Evolutionary conservation across 2,113 vertebrate species (phyloP).

Genomic region (Alouatta palliata): DNA sequence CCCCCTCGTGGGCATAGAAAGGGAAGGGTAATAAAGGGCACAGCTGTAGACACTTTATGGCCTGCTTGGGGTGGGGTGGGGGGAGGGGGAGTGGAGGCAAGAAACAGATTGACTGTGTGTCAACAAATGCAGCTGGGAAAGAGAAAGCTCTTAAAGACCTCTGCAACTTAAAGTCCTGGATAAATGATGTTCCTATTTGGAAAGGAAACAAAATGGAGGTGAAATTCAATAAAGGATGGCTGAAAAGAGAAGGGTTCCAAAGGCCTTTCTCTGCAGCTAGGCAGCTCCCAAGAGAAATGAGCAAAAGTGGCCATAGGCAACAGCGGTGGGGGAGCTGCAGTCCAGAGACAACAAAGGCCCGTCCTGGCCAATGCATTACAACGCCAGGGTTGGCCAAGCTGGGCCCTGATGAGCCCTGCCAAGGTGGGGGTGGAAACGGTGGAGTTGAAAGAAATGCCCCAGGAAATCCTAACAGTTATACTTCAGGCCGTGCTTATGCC

Average conservation of each 20-base stretch:
- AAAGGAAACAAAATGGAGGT: constrained; percentile 88
- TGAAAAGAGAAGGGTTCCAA: constrained; percentile 85
- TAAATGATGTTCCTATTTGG: constrained; percentile 86
- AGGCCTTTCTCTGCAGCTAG: constrained; percentile 88
- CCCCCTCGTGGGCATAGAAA: constrained; percentile 83
- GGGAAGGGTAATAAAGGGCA: constrained; percentile 94
- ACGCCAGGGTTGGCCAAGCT: constrained; percentile 68
- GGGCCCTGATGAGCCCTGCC: neutral
- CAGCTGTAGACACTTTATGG: constrained; percentile 98
- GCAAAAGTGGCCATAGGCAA: constrained; percentile 82
- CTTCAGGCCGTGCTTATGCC: neutral
- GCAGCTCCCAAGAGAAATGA: constrained; percentile 91
- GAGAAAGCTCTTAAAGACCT: constrained; percentile 90
- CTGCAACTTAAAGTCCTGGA: constrained; percentile 85
- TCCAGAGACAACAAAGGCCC: constrained; percentile 86
- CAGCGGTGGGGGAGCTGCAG: constrained; percentile 37
- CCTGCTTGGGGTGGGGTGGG: constrained; percentile 77
- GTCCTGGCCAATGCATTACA: constrained; percentile 83
- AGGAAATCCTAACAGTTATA: neutral
- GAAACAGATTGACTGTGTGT: constrained; percentile 94
- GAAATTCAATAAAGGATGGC: constrained; percentile 92
- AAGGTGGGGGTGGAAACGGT: neutral
- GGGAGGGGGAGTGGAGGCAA: constrained; percentile 80
- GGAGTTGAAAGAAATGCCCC: neutral
- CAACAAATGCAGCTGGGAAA: constrained; percentile 97